These are phyloP conservation scores for Bombus superbus DNA, from an alignment of 1,140 invertebrate genomes.

Conservation along the genomic window DNA sequence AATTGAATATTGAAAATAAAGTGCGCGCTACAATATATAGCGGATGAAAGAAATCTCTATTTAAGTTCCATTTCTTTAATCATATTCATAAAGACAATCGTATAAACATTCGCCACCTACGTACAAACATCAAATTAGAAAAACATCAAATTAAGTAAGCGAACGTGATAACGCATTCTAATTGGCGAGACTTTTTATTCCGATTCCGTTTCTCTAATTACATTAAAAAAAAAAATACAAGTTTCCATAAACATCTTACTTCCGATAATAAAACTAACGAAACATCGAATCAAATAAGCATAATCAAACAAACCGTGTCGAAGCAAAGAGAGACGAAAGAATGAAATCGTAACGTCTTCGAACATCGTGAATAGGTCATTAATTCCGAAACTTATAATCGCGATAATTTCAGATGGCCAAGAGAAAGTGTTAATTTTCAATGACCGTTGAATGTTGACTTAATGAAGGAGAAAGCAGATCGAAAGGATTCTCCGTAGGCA, in stretches of 20 bases:
- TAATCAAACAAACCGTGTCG: too few species aligned
- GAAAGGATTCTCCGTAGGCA: not conserved
- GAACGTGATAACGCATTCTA: not conserved
- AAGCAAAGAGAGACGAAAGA: too few species aligned
- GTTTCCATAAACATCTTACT: too few species aligned
- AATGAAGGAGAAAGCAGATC: constrained; percentile 30
- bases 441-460: not conserved
- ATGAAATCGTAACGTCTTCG: not conserved
- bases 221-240: too few species aligned
- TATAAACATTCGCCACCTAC: too few species aligned
- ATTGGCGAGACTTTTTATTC: not conserved
- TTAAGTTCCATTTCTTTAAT: too few species aligned
- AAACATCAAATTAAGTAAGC: not conserved
- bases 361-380: not conserved
- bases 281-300: too few species aligned
- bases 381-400: not conserved
- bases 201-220: not conserved
- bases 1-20: too few species aligned
- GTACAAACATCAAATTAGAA: not conserved
- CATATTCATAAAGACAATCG: too few species aligned
- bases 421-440: constrained; percentile 28
- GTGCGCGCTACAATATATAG: too few species aligned
- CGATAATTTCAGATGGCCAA: not conserved
- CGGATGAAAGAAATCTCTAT: too few species aligned
- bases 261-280: too few species aligned